Conservation (phyloP, 2,888 invertebrate species). For the Phengaris arion region DNA sequence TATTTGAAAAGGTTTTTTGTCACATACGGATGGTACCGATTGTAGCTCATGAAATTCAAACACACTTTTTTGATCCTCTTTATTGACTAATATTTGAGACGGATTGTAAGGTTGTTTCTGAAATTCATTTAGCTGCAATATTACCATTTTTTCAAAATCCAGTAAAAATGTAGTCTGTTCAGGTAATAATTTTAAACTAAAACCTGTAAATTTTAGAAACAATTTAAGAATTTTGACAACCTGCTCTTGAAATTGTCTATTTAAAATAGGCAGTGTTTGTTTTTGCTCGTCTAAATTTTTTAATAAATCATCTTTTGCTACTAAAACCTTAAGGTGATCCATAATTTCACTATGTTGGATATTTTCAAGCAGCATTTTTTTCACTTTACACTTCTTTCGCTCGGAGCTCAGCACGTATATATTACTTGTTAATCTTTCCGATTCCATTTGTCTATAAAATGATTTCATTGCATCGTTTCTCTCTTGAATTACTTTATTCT, state of each 20-base stretch:
- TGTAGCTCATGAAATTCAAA: conserved; percentile 51
- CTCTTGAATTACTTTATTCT: conserved; percentile 53
- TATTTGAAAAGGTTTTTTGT: conserved; percentile 58
- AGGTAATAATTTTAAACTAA: conserved; percentile 63
- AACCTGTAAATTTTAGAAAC: conserved; percentile 69
- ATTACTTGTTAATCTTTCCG: conserved; percentile 59
- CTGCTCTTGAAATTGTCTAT: conserved; percentile 64
- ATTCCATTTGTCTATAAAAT: conserved; percentile 59
- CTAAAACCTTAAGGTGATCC: conserved; percentile 55
- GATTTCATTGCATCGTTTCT: conserved; percentile 63
- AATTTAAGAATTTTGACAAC: conserved; percentile 62
- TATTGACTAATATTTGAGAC: conserved; percentile 53
- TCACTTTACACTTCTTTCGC: conserved; percentile 68
- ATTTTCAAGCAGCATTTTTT: conserved; percentile 58
- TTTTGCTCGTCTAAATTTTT: conserved; percentile 50
- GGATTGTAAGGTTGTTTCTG: conserved; percentile 50
- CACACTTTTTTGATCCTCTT: conserved; percentile 47
- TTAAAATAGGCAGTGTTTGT: conserved; percentile 51
- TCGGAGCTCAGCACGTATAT: conserved; percentile 70
- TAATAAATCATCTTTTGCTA: conserved; percentile 51
- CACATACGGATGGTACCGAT: conserved; percentile 44
- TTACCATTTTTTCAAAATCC: conserved; percentile 66
- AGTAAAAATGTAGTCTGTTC: conserved; percentile 68
- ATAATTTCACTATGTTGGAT: conserved; percentile 53
- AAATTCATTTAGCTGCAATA: conserved; percentile 68